Evolutionary conservation across 2,113 vertebrate genomes (phyloP).

Genomic region (Reinhardtius hippoglossoides): DNA sequence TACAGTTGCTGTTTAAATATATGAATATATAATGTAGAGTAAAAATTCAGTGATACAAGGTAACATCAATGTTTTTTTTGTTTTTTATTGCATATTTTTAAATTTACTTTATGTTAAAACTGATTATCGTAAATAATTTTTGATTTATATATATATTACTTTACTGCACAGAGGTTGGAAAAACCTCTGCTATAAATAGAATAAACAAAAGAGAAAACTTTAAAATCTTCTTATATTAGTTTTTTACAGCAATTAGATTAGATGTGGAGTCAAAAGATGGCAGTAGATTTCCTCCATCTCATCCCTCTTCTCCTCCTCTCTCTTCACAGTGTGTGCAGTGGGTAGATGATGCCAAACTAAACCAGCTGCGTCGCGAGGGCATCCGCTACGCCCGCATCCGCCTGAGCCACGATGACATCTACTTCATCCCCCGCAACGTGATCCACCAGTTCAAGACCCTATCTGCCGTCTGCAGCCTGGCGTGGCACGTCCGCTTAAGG

Average conservation of each 20-base stretch:
- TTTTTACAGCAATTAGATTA: background rate
- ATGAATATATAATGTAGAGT: too few relatives aligned
- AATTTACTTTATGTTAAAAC: too few relatives aligned
- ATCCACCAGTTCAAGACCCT: conserved; percentile 99
- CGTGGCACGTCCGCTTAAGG: conserved; percentile 93
- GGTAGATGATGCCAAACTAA: conserved; percentile 99
- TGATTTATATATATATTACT: background rate
- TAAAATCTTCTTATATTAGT: background rate
- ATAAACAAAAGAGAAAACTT: too few relatives aligned
- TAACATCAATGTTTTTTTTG: too few relatives aligned
- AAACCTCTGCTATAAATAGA: too few relatives aligned
- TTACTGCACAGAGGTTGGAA: too few relatives aligned
- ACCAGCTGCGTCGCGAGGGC: conserved; percentile 96
- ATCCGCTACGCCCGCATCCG: conserved; percentile 96
- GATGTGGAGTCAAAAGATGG: background rate
- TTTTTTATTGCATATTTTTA: too few relatives aligned
- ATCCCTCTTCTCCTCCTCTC: background rate
- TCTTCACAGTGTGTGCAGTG: conserved; percentile 92
- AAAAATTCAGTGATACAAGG: too few relatives aligned
- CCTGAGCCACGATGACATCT: conserved; percentile 95
- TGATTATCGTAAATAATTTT: too few relatives aligned
- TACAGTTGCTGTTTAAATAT: too few relatives aligned
- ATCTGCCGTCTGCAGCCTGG: conserved; percentile 96
- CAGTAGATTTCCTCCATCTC: background rate
- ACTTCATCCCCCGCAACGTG: conserved; percentile 97